These are phyloP conservation scores for Poeciliopsis turneri DNA, from an alignment of 2,797 vertebrate genomes.

Conservation along the genomic window DNA sequence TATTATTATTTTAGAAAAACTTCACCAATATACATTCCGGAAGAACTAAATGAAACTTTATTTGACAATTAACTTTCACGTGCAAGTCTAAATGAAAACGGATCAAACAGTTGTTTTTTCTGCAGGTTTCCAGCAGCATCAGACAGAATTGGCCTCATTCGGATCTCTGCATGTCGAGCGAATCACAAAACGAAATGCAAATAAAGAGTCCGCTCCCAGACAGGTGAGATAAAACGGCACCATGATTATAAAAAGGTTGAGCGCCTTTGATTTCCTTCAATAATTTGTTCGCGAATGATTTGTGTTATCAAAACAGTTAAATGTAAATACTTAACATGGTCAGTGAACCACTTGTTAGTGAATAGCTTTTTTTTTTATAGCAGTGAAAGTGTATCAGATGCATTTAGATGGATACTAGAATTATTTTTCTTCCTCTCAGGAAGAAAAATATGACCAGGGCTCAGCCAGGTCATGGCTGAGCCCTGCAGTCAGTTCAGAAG, in stretches of 20 bases:
- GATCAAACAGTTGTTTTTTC: slow-evolving; percentile 23
- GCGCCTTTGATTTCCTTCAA: background rate
- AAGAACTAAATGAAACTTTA: background rate
- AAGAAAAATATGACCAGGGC: too few species aligned
- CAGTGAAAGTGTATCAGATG: slow-evolving; percentile 6
- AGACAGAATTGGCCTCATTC: slow-evolving; percentile 14
- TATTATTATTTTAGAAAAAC: background rate
- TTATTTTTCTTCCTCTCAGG: slow-evolving; percentile 13
- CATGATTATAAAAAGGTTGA: background rate
- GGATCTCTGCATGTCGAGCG: slow-evolving; percentile 11
- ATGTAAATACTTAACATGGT: background rate
- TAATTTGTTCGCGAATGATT: background rate
- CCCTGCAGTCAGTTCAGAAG: slow-evolving; percentile 54
- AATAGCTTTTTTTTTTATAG: background rate
- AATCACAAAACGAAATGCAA: slow-evolving; percentile 35
- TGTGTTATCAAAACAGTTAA: background rate
- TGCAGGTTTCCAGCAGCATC: slow-evolving; percentile 49
- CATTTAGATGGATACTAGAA: slow-evolving; percentile 12
- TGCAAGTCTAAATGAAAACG: background rate
- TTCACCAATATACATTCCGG: background rate
- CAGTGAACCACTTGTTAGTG: background rate
- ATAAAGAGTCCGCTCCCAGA: slow-evolving; percentile 21
- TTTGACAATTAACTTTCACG: background rate
- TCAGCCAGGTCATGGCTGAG: slow-evolving; percentile 27
- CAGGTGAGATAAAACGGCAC: slow-evolving; percentile 55